Evolutionary conservation across 2,113 vertebrate species (phyloP).

Genomic region (Gadus chalcogrammus): DNA sequence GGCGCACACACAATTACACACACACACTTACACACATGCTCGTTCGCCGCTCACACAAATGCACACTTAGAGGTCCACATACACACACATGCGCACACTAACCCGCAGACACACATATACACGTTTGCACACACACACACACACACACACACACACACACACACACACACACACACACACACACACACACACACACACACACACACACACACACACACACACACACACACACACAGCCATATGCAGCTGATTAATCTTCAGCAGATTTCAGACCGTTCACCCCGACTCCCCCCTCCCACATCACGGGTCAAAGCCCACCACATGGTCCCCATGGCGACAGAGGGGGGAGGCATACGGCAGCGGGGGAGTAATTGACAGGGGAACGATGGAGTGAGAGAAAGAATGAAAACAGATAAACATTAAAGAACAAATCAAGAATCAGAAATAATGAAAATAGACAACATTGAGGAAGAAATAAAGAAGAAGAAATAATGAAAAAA

Average conservation of each 20-base stretch:
- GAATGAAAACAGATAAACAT: too few species aligned
- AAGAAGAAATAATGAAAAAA: too few species aligned
- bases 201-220: background rate
- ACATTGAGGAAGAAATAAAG: background rate
- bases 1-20: too few species aligned
- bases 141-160: background rate
- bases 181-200: background rate
- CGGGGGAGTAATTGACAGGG: background rate
- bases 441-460: background rate
- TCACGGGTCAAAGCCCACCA: slow-evolving; percentile 46
- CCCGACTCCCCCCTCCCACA: slow-evolving; percentile 21
- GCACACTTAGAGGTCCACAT: background rate
- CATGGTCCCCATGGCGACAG: slow-evolving; percentile 34
- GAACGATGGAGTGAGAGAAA: background rate
- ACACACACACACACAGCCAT: background rate
- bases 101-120: background rate
- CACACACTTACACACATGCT: background rate
- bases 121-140: too few species aligned
- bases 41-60: background rate
- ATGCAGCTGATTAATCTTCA: slow-evolving; percentile 18
- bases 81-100: background rate
- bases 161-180: background rate
- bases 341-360: background rate
- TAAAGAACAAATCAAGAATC: too few species aligned
- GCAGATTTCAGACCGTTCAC: slow-evolving; percentile 55